phyloP scores from a whole-genome alignment of 2,797 vertebrate genomes.

The Sardinella longiceps region DNA sequence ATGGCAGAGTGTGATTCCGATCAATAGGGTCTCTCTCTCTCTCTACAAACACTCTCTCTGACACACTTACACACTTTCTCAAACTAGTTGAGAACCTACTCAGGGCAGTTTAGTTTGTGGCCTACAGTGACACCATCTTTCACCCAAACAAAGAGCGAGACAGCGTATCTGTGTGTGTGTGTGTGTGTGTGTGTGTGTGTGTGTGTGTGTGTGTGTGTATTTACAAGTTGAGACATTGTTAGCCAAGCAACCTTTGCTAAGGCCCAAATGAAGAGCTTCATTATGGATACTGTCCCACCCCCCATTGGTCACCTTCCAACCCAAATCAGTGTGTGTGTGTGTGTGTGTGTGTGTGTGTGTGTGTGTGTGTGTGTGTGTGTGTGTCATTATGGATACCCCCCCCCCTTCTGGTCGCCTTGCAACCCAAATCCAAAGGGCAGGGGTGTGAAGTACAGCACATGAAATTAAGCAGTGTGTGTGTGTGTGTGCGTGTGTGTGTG shows the following conservation, averaged over 20 bases:
- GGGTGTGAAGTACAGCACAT: conserved; percentile 34
- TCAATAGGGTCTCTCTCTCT: no score
- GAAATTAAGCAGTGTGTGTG: conserved; percentile 44
- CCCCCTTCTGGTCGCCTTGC: no score
- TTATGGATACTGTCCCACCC: conserved; percentile 59
- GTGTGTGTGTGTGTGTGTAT: background rate
- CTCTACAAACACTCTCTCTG: no score
- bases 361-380: no score
- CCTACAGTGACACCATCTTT: background rate
- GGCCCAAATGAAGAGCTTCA: conserved; percentile 64
- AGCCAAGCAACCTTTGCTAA: conserved; percentile 61
- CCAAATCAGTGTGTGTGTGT: no score
- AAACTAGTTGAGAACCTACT: background rate
- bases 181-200: background rate
- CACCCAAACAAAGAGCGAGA: background rate
- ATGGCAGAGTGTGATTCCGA: no score
- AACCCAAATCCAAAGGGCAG: conserved; percentile 63
- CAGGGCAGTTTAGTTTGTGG: background rate
- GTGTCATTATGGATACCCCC: no score
- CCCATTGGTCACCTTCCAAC: conserved; percentile 62
- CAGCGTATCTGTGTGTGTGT: background rate
- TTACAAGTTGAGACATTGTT: conserved; percentile 28
- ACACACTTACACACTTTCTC: background rate
- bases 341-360: no score
- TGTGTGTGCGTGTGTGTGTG: conserved; percentile 24